Evolutionary conservation across 64 coral and sea anemone species (phyloP).

Genomic region (Trachythela sp.): DNA sequence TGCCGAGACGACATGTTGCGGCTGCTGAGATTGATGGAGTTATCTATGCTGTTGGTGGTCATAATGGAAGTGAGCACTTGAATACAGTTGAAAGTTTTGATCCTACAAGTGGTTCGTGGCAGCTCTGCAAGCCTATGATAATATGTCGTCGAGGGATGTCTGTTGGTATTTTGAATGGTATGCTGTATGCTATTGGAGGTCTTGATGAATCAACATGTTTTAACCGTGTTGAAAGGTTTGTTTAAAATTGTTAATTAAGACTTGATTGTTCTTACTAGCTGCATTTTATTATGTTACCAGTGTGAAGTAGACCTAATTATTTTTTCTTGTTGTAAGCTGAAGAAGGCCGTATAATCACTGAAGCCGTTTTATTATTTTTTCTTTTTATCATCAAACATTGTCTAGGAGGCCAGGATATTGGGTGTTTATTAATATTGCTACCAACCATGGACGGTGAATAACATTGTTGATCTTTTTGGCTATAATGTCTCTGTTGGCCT

Average conservation of each 20-base stretch:
- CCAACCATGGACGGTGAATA: too few species aligned
- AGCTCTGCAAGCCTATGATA: conserved; percentile 58
- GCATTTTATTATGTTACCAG: too few species aligned
- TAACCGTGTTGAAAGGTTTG: conserved; percentile 90
- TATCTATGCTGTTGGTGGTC: conserved; percentile 94
- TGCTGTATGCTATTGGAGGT: conserved; percentile 91
- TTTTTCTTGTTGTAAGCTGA: too few species aligned
- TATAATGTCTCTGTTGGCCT: too few species aligned
- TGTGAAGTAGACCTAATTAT: too few species aligned
- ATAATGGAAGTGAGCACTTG: conserved; percentile 82
- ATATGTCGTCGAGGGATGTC: conserved; percentile 90
- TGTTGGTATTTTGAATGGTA: conserved; percentile 73
- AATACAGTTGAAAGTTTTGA: conserved; percentile 94
- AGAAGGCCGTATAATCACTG: too few species aligned
- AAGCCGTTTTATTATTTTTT: too few species aligned
- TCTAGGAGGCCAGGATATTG: too few species aligned
- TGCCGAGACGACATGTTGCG: conserved; percentile 82
- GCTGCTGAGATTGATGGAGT: conserved; percentile 60
- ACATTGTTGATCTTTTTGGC: too few species aligned
- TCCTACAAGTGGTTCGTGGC: conserved; percentile 68
- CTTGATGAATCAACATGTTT: conserved; percentile 96
- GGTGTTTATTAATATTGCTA: too few species aligned
- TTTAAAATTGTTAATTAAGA: not conserved
- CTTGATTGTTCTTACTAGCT: too few species aligned
- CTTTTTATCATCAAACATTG: too few species aligned